phyloP scores from a whole-genome alignment of 2,113 vertebrate species.

The Xenopus tropicalis region DNA sequence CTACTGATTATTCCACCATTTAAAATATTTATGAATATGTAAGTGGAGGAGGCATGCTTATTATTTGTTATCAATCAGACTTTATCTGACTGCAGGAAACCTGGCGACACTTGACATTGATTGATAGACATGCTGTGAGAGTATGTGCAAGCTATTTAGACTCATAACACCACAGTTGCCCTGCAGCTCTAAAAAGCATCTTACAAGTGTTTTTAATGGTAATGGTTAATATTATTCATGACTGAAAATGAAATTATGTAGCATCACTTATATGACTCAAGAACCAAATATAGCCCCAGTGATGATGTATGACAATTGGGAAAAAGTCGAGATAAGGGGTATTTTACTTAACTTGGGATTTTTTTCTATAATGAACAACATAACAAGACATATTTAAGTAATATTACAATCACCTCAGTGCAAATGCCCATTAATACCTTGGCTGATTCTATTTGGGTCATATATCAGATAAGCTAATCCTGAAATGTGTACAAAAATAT shows the following conservation, averaged over 20 bases:
- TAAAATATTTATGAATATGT: constrained; percentile 51
- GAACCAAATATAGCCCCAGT: too few species aligned
- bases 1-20: constrained; percentile 34
- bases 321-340: too few species aligned
- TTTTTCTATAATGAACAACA: too few species aligned
- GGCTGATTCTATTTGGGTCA: too few species aligned
- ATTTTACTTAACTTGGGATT: too few species aligned
- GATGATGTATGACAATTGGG: too few species aligned
- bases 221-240: constrained; percentile 50
- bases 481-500: too few species aligned
- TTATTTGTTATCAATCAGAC: constrained; percentile 62
- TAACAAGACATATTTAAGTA: too few species aligned
- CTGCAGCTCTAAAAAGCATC: constrained; percentile 36
- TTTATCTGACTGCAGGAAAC: constrained; percentile 49
- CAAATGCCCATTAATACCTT: too few species aligned
- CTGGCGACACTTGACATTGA: constrained; percentile 57
- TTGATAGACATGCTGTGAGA: constrained; percentile 54
- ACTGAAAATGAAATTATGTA: constrained; percentile 64
- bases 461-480: too few species aligned
- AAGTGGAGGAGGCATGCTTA: constrained; percentile 52
- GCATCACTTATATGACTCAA: constrained; percentile 29
- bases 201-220: constrained; percentile 47
- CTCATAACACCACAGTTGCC: constrained; percentile 42
- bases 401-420: too few species aligned
- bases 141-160: constrained; percentile 47